Conservation (phyloP, 2,797 vertebrate genomes). For the Pipistrellus pipistrellus region DNA sequence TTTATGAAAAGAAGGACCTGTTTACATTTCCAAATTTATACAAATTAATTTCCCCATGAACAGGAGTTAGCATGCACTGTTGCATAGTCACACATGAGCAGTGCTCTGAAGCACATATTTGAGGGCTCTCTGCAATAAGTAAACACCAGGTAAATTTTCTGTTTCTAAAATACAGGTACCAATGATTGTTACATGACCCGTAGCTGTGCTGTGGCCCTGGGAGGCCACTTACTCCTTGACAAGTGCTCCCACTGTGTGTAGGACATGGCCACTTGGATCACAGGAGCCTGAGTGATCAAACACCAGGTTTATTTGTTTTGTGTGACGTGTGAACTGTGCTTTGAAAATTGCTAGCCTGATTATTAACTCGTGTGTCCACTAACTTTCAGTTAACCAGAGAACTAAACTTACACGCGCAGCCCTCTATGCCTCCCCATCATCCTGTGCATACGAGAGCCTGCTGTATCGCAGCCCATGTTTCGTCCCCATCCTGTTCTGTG, state of each 20-base stretch:
- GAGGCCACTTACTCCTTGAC: not conserved
- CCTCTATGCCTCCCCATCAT: not conserved
- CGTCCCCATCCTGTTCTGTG: not conserved
- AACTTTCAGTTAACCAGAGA: not conserved
- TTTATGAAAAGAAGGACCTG: not conserved
- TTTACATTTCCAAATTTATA: slow-evolving; percentile 56
- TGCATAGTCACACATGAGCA: not conserved
- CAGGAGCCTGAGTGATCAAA: not conserved
- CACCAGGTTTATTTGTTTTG: not conserved
- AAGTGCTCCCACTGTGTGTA: not conserved
- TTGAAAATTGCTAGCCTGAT: slow-evolving; percentile 27
- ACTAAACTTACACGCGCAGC: not conserved
- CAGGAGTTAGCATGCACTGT: not conserved
- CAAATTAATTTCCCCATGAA: slow-evolving; percentile 45
- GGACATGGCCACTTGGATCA: not conserved
- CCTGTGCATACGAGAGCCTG: not conserved
- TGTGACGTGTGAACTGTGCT: not conserved
- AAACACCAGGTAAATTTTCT: not conserved
- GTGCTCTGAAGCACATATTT: not conserved
- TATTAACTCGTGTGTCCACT: not conserved
- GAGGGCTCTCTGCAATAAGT: not conserved
- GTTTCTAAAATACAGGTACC: not conserved
- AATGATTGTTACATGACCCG: not conserved
- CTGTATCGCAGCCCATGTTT: too few relatives aligned
- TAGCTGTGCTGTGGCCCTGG: not conserved